Evolutionary conservation across 2,113 vertebrate genomes (phyloP), one percentile per base, ranked within the genome.

Genomic region (Oryzias celebensis): DNA sequence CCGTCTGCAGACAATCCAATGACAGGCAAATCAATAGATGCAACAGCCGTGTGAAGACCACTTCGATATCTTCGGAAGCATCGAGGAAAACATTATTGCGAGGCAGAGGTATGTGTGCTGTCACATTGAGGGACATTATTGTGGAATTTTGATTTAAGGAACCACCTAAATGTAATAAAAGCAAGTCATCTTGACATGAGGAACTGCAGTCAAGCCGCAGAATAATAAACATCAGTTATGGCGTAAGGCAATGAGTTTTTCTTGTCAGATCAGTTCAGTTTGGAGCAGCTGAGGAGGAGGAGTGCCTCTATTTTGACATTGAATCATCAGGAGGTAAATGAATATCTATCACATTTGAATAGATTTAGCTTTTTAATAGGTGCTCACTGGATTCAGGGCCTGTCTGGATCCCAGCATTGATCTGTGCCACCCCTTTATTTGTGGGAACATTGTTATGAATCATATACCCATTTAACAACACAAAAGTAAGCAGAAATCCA

Each of bases 31-130:
- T 49, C 50, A 31, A 50, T 66, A 31, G 48, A 59, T 65, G 62
- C 52, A 78, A 74, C 73, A 73, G 59, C 55, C 54, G 55, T 17
- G 52, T 68, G 74, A 85, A 87, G 73, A 80, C 42, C 62, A 83
- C 84, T 83, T 85, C 41, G 68, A 82, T 85, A 81, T 82, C 49
- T 77, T 72, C 24, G 90, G 90, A 91, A 91, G 87, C 89, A 89
- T 91, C 72, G 46, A 62, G 73, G 62, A 70, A 79, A 69, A 71
- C 62, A 66, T 90, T 91, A 91, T 91, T 91, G 88, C 90, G 46
- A 70, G 58, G 54, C 71, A 71, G 78, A 81, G 68, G 67, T 78
- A 60, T 81, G 84, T 78, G 73, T 15, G 23, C 68, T 62, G 63
- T 53, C 48, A 58, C 24, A 47, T 14, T 26, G 18, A 43, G 23